Base-by-base conservation (phyloP, 1,140 invertebrate species). In the Aphaenogaster rudis region DNA sequence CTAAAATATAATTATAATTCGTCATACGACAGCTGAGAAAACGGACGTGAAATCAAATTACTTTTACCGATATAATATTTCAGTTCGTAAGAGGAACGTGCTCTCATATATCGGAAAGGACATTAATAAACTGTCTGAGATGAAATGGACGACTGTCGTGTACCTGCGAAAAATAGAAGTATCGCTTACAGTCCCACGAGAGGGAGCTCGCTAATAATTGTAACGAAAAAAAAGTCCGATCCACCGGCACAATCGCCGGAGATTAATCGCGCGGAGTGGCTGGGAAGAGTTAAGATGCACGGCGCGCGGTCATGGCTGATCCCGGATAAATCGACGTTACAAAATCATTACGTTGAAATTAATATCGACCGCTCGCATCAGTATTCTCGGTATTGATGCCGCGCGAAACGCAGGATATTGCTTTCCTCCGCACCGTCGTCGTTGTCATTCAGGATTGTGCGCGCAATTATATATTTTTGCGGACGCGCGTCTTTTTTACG, bases 291-390 rank as follows among this genome's bases (percentile, higher is more conserved):
- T 33, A 50, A 81, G 66, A 81, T 50, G 77, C 66, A 33, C 21
- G 11, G 13, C 64, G 36, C 39, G 36, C 39, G 21, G 64, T 28
- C 21, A 39, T 2, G 50, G 21, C 15, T 71, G 54, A 71, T 81
- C 13, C 39, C 52, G 45, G 33, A 76, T 84, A 63, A 74, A 84
- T 61, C 57, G 59, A 76, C 13, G 54, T 84, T 84, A 84, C 57
- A 61, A 84, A 76, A 84, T 84, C 54, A 63, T 84, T 63, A 76
- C 11, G 42, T 76, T 84, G 28, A 54, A 84, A 84, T 84, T 63
- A 50, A 84, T 84, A 74, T 84, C 54, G 80, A 11, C n/a, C 33
- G 3, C 17, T 84, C 42, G 13, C 50, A 59, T 82, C 66, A 21
- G 21, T 82, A 59, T 71, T 57, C 64, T 13, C 17, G 42, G 28